Conservation (phyloP, 2,888 invertebrate species). For the Nomada fabriciana region DNA sequence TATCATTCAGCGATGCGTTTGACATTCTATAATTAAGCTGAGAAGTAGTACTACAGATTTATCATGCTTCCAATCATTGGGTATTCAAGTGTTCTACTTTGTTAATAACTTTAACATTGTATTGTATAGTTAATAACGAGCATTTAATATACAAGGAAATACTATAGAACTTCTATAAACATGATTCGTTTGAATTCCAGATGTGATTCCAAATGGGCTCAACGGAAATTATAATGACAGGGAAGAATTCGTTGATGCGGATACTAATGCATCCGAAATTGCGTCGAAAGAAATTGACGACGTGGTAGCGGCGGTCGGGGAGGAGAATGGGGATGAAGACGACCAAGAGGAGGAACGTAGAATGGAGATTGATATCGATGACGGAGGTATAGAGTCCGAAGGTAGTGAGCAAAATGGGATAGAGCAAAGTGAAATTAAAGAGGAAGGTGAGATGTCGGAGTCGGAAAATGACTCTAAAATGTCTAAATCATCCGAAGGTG, state of each 20-base stretch:
- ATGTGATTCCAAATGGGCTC: constrained; percentile 84
- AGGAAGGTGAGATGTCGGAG: constrained; percentile 55
- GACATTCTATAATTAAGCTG: background rate
- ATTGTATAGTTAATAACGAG: too few species aligned
- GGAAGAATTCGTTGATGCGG: constrained; percentile 72
- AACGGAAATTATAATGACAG: constrained; percentile 82
- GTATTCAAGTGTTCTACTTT: background rate
- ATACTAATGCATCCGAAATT: constrained; percentile 62
- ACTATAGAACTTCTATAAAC: constrained; percentile 11
- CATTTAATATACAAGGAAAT: background rate
- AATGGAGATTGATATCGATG: constrained; percentile 60
- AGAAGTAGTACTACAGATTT: background rate
- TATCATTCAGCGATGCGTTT: background rate
- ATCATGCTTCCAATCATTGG: background rate
- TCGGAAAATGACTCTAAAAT: constrained; percentile 66
- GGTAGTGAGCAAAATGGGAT: constrained; percentile 72
- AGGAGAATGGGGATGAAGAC: constrained; percentile 65
- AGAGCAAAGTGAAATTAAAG: constrained; percentile 60
- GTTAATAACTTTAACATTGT: background rate
- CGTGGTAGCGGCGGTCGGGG: constrained; percentile 69
- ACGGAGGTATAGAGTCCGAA: constrained; percentile 56
- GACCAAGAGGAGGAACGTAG: constrained; percentile 70
- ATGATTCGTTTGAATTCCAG: constrained; percentile 74
- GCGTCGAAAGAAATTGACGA: constrained; percentile 60
- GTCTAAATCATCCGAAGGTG: constrained; percentile 77